Evolutionary conservation across 2,113 vertebrate species (phyloP).

Genomic region (Neopipo cinnamomea): DNA sequence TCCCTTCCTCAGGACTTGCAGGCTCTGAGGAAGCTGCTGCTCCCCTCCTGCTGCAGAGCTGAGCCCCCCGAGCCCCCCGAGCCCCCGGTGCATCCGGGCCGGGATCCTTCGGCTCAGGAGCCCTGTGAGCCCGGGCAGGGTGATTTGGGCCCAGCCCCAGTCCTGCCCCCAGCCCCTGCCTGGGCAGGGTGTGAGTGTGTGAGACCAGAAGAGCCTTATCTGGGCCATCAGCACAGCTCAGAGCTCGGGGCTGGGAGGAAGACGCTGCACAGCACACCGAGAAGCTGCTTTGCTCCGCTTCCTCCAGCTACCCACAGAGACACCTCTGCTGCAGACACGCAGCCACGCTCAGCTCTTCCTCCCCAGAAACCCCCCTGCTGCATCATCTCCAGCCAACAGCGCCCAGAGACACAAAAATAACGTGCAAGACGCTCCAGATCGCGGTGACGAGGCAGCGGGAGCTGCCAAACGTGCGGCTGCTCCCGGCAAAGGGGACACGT

Average conservation of each 20-base stretch:
- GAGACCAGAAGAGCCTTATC: neutral
- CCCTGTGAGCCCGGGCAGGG: neutral
- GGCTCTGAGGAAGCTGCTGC: fast-evolving
- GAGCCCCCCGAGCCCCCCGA: too few species aligned
- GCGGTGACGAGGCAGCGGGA: neutral
- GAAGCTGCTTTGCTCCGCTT: neutral
- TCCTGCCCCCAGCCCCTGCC: neutral
- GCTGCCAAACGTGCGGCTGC: neutral
- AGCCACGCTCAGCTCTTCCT: fast-evolving
- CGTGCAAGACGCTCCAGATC: fast-evolving
- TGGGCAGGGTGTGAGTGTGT: neutral
- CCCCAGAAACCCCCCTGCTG: neutral
- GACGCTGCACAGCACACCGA: neutral
- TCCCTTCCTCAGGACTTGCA: neutral
- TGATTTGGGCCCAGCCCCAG: neutral
- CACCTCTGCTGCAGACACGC: neutral
- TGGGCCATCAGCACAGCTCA: neutral
- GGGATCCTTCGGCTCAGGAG: neutral
- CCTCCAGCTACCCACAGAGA: neutral
- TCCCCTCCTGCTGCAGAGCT: fast-evolving
- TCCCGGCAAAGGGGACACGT: constrained; percentile 1
- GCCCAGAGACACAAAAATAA: neutral
- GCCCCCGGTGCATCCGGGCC: fast-evolving
- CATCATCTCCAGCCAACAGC: fast-evolving
- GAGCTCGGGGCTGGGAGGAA: neutral